Conservation (phyloP, 1,140 invertebrate species). For the Ceratitis capitata region DNA sequence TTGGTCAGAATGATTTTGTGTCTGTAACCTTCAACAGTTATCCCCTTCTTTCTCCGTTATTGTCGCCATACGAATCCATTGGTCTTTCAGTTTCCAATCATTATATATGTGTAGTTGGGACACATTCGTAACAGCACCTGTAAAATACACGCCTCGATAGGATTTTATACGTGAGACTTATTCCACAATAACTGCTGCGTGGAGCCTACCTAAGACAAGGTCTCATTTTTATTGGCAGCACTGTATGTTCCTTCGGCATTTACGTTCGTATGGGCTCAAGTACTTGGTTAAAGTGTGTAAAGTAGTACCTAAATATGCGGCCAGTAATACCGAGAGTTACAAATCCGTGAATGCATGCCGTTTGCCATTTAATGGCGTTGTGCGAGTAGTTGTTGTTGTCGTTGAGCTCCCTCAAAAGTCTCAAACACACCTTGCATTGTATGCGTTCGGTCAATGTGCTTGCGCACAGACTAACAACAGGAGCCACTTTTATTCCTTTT, state of each 20-base stretch:
- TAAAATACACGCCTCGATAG: too few relatives aligned
- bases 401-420: not conserved
- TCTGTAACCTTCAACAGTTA: too few relatives aligned
- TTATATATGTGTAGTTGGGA: too few relatives aligned
- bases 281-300: not conserved
- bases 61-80: too few relatives aligned
- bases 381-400: not conserved
- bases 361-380: not conserved
- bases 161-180: too few relatives aligned
- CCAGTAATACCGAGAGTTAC: not conserved
- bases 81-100: too few relatives aligned
- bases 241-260: not conserved
- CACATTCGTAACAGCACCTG: too few relatives aligned
- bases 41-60: too few relatives aligned
- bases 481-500: not conserved
- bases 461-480: not conserved
- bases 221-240: too few relatives aligned
- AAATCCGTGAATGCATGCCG: not conserved
- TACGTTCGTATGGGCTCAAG: not conserved
- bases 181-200: too few relatives aligned
- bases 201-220: too few relatives aligned
- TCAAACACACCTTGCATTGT: not conserved
- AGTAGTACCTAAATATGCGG: not conserved
- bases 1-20: too few relatives aligned
- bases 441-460: slow-evolving; percentile 11